These are phyloP conservation scores for Actias luna DNA, from an alignment of 2,888 invertebrate species.

Conservation along the genomic window DNA sequence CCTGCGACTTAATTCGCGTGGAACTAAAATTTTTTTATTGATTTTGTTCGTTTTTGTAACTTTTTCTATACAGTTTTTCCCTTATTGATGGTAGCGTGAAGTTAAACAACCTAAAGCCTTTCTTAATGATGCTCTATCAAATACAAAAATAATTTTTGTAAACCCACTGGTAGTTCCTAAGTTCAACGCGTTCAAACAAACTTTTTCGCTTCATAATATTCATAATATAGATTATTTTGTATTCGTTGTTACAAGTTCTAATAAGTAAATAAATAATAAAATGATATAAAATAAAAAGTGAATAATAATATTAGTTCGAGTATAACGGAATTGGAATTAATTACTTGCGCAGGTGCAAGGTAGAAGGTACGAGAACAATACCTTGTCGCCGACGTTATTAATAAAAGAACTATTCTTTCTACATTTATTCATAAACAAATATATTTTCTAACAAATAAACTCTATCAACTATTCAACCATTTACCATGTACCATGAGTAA, in stretches of 20 bases:
- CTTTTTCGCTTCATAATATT: not conserved
- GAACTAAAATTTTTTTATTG: too few species aligned
- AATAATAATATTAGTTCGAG: not conserved
- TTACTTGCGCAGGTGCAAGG: conserved; percentile 22
- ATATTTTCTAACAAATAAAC: not conserved
- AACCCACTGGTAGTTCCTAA: too few species aligned
- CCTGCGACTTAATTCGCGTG: too few species aligned
- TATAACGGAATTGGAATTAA: conserved; percentile 9
- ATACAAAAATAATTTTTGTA: too few species aligned
- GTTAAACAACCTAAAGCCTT: too few species aligned
- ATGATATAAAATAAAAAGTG: not conserved
- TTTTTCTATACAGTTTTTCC: too few species aligned
- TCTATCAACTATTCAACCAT: not conserved
- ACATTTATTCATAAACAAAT: not conserved
- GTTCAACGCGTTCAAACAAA: too few species aligned
- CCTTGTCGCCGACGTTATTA: conserved; percentile 19
- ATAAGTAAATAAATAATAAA: not conserved
- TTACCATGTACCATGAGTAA: too few species aligned
- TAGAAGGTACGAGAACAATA: conserved; percentile 20
- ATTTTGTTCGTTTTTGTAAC: too few species aligned
- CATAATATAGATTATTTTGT: not conserved
- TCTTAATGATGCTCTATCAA: too few species aligned
- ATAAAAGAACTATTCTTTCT: conserved; percentile 14
- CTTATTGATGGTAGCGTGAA: too few species aligned
- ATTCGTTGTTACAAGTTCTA: not conserved